These are phyloP conservation scores for Cynaeus angustus DNA, from an alignment of 2,888 invertebrate species.

Conservation along the genomic window DNA sequence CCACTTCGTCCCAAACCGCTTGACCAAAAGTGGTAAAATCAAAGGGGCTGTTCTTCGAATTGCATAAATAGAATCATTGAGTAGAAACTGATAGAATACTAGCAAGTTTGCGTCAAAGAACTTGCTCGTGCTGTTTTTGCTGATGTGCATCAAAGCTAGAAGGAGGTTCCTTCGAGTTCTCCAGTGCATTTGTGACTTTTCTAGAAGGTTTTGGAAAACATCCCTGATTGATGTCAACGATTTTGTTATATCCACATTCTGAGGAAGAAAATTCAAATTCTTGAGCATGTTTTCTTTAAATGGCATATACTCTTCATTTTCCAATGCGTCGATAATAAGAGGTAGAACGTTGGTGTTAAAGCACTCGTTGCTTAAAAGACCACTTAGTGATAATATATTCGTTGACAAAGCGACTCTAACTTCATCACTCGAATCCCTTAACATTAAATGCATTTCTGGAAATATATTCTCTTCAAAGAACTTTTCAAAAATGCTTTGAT, in stretches of 20 bases:
- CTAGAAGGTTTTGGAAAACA: constrained; percentile 63
- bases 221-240: constrained; percentile 61
- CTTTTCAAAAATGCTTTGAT: constrained; percentile 61
- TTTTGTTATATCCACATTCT: constrained; percentile 61
- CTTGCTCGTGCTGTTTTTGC: constrained; percentile 61
- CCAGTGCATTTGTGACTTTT: constrained; percentile 65
- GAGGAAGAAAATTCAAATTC: constrained; percentile 64
- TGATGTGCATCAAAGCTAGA: constrained; percentile 65
- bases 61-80: constrained; percentile 66
- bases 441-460: constrained; percentile 60
- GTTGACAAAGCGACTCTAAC: constrained; percentile 63
- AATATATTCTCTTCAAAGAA: constrained; percentile 63
- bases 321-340: constrained; percentile 62
- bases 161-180: constrained; percentile 66
- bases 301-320: constrained; percentile 61
- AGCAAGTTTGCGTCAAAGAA: constrained; percentile 66
- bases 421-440: constrained; percentile 60
- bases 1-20: constrained; percentile 67
- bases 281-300: constrained; percentile 66
- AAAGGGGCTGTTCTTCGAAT: constrained; percentile 66
- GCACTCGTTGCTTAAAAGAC: constrained; percentile 60
- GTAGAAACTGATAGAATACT: constrained; percentile 63
- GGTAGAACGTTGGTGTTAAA: constrained; percentile 65
- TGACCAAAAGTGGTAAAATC: constrained; percentile 66
- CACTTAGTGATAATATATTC: constrained; percentile 62